Percentiles rank a stretch among this genome's conserved stretches.
Evolutionary conservation across 2,888 invertebrate species (phyloP).

Genomic region (Girardia tigrina): DNA sequence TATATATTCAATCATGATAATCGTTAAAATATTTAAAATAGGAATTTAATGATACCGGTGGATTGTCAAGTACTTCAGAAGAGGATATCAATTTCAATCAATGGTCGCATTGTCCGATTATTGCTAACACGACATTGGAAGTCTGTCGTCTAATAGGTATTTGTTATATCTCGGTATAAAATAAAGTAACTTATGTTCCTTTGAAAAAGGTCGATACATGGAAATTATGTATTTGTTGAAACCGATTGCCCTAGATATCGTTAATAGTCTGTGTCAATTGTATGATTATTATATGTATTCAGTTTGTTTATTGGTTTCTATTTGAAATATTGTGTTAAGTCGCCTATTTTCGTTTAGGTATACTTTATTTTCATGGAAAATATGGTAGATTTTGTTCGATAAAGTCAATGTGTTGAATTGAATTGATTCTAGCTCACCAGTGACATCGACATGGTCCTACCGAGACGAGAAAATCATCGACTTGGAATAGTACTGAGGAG

Average conservation of each 20-base stretch:
- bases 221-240: slow-evolving; percentile 77
- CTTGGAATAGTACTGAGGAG: background rate
- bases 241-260: slow-evolving; percentile 75
- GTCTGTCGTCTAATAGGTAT: slow-evolving; percentile 62
- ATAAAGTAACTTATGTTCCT: slow-evolving; percentile 49
- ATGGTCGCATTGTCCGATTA: slow-evolving; percentile 52
- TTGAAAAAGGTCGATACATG: slow-evolving; percentile 60
- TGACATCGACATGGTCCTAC: background rate
- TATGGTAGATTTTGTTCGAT: background rate
- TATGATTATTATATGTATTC: slow-evolving; percentile 82
- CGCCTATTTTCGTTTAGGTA: background rate
- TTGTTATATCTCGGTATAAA: slow-evolving; percentile 27
- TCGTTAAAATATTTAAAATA: too few relatives aligned
- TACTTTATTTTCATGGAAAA: slow-evolving; percentile 3
- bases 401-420: too few relatives aligned
- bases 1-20: too few relatives aligned
- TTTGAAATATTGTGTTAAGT: background rate
- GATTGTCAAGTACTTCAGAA: background rate
- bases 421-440: background rate
- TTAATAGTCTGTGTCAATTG: slow-evolving; percentile 75
- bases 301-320: slow-evolving; percentile 48
- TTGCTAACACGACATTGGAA: slow-evolving; percentile 79
- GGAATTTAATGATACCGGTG: background rate
- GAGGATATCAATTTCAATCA: background rate
- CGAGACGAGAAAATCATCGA: background rate